These are phyloP conservation scores for Bombus superbus DNA, from an alignment of 1,140 invertebrate genomes.

Conservation along the genomic window DNA sequence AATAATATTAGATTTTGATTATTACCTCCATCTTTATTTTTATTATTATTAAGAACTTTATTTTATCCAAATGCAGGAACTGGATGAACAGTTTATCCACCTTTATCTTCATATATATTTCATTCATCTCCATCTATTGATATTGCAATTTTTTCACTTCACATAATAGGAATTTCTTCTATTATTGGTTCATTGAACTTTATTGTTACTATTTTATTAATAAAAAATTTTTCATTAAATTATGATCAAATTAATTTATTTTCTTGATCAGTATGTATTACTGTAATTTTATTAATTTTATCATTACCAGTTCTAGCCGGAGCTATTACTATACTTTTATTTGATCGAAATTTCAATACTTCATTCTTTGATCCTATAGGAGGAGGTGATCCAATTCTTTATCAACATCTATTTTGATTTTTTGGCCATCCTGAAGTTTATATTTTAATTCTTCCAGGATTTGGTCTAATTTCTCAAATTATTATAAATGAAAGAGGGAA, in stretches of 20 bases:
- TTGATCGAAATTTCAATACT: no score
- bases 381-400: no score
- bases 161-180: slow-evolving; percentile 86
- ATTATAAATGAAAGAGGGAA: no score
- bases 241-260: slow-evolving; percentile 85
- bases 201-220: slow-evolving; percentile 85
- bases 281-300: no score
- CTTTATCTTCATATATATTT: slow-evolving; percentile 7
- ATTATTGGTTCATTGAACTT: slow-evolving; percentile 88
- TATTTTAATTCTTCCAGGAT: slow-evolving; percentile 87
- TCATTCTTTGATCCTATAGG: no score
- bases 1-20: slow-evolving; percentile 92
- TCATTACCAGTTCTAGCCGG: no score
- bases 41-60: slow-evolving; percentile 85
- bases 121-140: not conserved
- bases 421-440: slow-evolving; percentile 63
- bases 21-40: slow-evolving; percentile 82
- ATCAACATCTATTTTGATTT: no score
- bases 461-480: slow-evolving; percentile 83
- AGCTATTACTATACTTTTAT: no score
- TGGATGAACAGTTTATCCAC: slow-evolving; percentile 18
- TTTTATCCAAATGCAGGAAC: not conserved
- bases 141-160: slow-evolving; percentile 86
- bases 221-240: slow-evolving; percentile 72
- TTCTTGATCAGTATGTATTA: slow-evolving; percentile 85